phyloP scores from a whole-genome alignment of 2,113 vertebrate species.

The Melozone crissalis region DNA sequence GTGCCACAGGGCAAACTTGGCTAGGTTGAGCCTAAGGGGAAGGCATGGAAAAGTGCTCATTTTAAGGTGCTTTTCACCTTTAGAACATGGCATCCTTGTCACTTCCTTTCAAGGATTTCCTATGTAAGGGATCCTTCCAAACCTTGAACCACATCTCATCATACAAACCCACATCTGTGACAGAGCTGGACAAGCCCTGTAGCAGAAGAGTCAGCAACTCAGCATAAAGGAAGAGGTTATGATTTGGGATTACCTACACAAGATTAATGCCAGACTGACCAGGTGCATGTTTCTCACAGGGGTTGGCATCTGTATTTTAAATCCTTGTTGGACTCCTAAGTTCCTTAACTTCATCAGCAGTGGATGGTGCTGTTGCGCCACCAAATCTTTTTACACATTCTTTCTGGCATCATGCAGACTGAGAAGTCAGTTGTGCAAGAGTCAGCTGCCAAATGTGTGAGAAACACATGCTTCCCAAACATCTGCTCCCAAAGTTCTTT shows the following conservation, averaged over 20 bases:
- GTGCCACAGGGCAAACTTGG: background rate
- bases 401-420: background rate
- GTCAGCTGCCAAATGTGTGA: background rate
- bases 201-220: background rate
- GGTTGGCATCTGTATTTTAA: background rate
- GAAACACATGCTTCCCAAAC: background rate
- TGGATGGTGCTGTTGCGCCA: background rate
- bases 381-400: background rate
- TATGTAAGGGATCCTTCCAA: background rate
- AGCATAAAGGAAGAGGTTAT: background rate
- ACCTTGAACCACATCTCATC: background rate
- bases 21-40: background rate
- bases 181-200: background rate
- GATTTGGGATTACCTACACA: background rate
- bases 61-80: background rate
- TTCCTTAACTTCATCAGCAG: background rate
- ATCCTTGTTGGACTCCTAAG: background rate
- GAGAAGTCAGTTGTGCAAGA: background rate
- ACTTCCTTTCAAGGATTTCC: background rate
- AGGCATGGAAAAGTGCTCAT: background rate
- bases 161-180: background rate
- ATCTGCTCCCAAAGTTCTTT: background rate
- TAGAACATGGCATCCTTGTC: background rate
- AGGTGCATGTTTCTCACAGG: background rate
- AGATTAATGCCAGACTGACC: background rate